These are phyloP conservation scores for Iguana delicatissima DNA, from an alignment of 2,797 vertebrate species.

Conservation along the genomic window DNA sequence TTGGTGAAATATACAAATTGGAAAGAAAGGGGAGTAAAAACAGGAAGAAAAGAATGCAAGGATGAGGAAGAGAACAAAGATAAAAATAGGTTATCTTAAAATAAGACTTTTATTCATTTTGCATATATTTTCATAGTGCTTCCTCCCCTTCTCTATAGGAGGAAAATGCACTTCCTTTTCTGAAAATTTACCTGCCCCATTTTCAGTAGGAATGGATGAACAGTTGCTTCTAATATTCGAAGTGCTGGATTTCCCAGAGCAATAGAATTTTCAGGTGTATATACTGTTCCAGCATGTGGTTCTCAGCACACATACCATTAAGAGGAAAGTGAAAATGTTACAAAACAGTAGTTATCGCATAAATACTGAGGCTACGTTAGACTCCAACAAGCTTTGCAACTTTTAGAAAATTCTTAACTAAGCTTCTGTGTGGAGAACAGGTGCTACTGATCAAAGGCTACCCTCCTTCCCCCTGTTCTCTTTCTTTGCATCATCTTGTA, in stretches of 20 bases:
- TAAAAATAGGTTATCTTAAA: neutral
- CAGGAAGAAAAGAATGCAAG: too few species aligned
- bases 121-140: neutral
- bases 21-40: too few species aligned
- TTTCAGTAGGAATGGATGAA: neutral
- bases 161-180: neutral
- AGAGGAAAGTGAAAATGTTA: slow-evolving; percentile 42
- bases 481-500: slow-evolving; percentile 31
- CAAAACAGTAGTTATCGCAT: slow-evolving; percentile 39
- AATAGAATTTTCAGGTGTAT: neutral
- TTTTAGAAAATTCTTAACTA: slow-evolving; percentile 58
- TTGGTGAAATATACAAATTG: too few species aligned
- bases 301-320: neutral
- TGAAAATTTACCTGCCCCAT: neutral
- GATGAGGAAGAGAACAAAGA: neutral
- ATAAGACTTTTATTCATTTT: neutral
- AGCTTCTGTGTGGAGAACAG: slow-evolving; percentile 51
- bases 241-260: neutral
- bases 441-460: slow-evolving; percentile 56
- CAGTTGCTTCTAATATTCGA: neutral
- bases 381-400: slow-evolving; percentile 51
- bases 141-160: neutral
- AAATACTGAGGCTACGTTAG: slow-evolving; percentile 36
- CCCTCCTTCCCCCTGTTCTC: neutral
- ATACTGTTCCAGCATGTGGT: slow-evolving; percentile 19